Evolutionary conservation across 2,888 invertebrate species (phyloP).

Genomic region (Trachelus stipa): DNA sequence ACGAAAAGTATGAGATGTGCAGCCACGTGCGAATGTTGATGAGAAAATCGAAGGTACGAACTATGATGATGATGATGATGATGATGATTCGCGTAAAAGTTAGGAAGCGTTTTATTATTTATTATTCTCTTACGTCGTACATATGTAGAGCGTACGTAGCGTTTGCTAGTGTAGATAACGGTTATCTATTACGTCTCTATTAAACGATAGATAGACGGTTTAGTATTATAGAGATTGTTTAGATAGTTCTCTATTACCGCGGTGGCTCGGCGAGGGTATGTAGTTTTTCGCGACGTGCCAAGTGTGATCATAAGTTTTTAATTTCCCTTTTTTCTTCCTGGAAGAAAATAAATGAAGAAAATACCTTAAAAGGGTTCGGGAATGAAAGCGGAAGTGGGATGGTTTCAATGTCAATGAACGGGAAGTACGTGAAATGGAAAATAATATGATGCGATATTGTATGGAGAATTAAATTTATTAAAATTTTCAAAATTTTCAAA

Average conservation of each 20-base stretch:
- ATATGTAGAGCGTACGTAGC: constrained; percentile 48
- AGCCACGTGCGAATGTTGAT: constrained; percentile 12
- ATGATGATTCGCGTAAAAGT: constrained; percentile 41
- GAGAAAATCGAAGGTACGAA: constrained; percentile 21
- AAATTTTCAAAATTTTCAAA: not conserved
- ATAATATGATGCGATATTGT: not conserved
- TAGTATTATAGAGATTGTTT: constrained; percentile 60
- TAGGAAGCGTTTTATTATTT: constrained; percentile 60
- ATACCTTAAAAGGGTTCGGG: not conserved
- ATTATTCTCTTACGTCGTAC: constrained; percentile 63
- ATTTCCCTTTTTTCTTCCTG: constrained; percentile 8
- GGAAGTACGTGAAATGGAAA: not conserved
- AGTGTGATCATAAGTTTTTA: constrained; percentile 10
- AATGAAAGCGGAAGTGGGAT: not conserved
- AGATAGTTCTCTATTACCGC: constrained; percentile 59
- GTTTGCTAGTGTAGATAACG: constrained; percentile 53
- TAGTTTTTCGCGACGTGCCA: constrained; percentile 14
- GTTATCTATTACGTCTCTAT: constrained; percentile 53
- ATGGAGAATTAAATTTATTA: not conserved
- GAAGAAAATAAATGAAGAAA: constrained; percentile 10
- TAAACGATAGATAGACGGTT: constrained; percentile 54
- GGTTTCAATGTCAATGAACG: not conserved
- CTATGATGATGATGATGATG: constrained; percentile 35
- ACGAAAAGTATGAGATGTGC: constrained; percentile 26
- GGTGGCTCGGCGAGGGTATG: constrained; percentile 45